A percentile compares a stretch with the other conserved stretches of the same genome.
phyloP scores from a whole-genome alignment of 2,113 vertebrate species.

The Thymallus thymallus region DNA sequence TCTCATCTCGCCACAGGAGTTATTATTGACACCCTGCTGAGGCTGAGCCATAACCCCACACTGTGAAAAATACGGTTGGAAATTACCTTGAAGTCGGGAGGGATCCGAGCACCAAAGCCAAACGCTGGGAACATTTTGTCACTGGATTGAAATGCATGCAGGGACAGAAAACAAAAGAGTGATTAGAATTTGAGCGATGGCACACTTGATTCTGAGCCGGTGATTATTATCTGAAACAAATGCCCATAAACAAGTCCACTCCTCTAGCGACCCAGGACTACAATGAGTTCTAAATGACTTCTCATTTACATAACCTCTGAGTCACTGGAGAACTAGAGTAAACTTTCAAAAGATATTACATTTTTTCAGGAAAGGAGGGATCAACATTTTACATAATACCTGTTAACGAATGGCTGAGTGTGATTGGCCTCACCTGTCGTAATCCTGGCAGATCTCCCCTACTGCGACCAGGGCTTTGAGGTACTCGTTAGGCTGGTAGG shows the following conservation, averaged over 20 bases:
- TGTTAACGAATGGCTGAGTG: not conserved
- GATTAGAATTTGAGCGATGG: slow-evolving; percentile 1
- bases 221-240: not conserved
- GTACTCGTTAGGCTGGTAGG: slow-evolving; percentile 96
- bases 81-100: slow-evolving; percentile 92
- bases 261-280: not conserved
- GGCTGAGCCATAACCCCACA: slow-evolving; percentile 34
- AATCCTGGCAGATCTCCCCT: slow-evolving; percentile 98
- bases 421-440: slow-evolving; percentile 85
- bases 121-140: slow-evolving; percentile 99
- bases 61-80: slow-evolving; percentile 19
- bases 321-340: not conserved
- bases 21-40: slow-evolving; percentile 11
- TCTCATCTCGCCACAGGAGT: not conserved
- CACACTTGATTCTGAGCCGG: too few species aligned
- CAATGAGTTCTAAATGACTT: not conserved
- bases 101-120: slow-evolving; percentile 94
- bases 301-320: not conserved
- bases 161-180: slow-evolving; percentile 6
- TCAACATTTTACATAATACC: not conserved
- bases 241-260: not conserved
- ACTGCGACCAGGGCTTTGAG: slow-evolving; percentile 96
- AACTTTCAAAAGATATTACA: not conserved
- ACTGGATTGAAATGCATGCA: slow-evolving; percentile 69
- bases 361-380: not conserved